Conservation (phyloP, 2,888 invertebrate genomes). For the Stenurella melanura region DNA sequence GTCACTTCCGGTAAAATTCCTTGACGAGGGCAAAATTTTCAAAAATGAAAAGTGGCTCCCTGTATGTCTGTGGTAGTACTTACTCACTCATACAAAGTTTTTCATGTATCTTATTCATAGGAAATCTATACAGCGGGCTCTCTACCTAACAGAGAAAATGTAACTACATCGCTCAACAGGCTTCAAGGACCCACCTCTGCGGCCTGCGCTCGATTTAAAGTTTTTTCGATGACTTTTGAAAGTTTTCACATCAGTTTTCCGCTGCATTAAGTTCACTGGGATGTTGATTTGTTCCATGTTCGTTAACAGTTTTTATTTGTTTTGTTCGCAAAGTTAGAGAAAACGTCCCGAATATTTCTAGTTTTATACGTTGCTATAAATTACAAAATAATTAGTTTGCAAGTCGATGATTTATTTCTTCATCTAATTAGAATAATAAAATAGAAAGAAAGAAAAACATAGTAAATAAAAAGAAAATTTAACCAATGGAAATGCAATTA, state of each 20-base stretch:
- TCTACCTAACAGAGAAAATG: no score
- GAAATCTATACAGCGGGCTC: no score
- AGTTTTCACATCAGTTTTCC: conserved; percentile 60
- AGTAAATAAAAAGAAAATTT: not conserved
- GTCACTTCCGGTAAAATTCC: no score
- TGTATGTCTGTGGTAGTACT: no score
- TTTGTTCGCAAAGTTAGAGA: conserved; percentile 44
- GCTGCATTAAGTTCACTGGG: conserved; percentile 59
- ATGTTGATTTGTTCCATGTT: conserved; percentile 59
- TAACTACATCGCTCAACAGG: not conserved
- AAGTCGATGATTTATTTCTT: conserved; percentile 32
- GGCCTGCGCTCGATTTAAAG: not conserved
- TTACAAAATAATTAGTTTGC: conserved; percentile 48
- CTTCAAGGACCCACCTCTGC: not conserved
- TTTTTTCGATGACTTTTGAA: conserved; percentile 50
- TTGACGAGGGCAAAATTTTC: no score
- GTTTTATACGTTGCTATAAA: conserved; percentile 38
- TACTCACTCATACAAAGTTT: not conserved
- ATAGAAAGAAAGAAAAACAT: not conserved
- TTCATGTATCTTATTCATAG: not conserved
- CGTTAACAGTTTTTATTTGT: conserved; percentile 56
- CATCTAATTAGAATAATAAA: conserved; percentile 25
- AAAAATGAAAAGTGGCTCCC: no score
- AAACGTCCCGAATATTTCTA: conserved; percentile 31
- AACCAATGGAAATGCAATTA: not conserved